These are phyloP conservation scores for Paracanthobrama guichenoti DNA, from an alignment of 2,113 vertebrate species.

Conservation along the genomic window DNA sequence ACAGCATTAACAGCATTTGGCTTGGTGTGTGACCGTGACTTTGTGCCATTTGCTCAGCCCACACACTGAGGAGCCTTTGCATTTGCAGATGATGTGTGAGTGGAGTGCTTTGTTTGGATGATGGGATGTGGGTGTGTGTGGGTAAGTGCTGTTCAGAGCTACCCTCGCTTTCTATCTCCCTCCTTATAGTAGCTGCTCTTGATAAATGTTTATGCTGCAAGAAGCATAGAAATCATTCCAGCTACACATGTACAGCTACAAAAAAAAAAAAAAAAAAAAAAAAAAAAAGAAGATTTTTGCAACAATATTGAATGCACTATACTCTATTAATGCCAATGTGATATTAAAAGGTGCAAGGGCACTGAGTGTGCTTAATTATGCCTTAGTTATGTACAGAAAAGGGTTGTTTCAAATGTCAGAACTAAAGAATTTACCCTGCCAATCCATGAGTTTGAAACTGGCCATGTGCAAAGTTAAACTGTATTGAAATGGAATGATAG, in stretches of 20 bases:
- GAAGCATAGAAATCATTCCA: conserved; percentile 26
- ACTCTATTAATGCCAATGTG: not conserved
- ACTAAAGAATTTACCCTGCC: not conserved
- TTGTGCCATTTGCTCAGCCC: conserved; percentile 52
- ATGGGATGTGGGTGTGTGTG: conserved; percentile 52
- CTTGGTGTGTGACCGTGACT: conserved; percentile 45
- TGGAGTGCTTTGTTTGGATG: conserved; percentile 57
- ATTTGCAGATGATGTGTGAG: conserved; percentile 51
- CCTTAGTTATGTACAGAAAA: not conserved
- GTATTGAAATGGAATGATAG: not conserved
- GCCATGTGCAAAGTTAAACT: not conserved
- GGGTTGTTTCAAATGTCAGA: not conserved
- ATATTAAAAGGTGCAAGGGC: not conserved
- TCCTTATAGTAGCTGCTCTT: conserved; percentile 38
- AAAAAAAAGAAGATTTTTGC: conserved; percentile 9
- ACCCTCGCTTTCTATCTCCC: conserved; percentile 29
- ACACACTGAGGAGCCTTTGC: conserved; percentile 52
- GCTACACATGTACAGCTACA: not conserved
- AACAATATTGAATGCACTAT: not conserved
- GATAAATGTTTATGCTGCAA: conserved; percentile 25
- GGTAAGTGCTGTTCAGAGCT: conserved; percentile 47
- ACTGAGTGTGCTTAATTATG: not conserved
- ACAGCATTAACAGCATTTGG: conserved; percentile 45
- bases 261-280: not conserved
- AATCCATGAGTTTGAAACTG: not conserved